A percentile compares a stretch with the other conserved stretches of the same genome.
Evolutionary conservation across 2,797 vertebrate species (phyloP).

Genomic region (Pantherophis alleghaniensis): DNA sequence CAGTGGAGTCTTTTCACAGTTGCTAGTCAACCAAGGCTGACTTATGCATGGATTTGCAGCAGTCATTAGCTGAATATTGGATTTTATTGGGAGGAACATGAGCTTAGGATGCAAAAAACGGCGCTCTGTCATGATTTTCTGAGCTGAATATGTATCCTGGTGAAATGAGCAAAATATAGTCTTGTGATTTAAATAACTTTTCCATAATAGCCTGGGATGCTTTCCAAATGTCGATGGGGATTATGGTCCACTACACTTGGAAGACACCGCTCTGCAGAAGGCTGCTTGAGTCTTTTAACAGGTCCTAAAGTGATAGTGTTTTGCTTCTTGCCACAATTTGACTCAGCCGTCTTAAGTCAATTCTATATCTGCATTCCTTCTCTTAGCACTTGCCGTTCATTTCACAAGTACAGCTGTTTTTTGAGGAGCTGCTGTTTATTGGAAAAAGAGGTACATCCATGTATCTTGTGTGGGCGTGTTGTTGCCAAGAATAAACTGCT

Average conservation of each 20-base stretch:
- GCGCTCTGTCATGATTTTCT: background rate
- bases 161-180: background rate
- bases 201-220: background rate
- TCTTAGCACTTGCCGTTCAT: background rate
- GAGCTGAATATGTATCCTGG: background rate
- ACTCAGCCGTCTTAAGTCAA: fast-evolving
- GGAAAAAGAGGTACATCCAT: background rate
- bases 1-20: background rate
- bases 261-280: background rate
- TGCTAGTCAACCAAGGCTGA: background rate
- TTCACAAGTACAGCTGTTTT: fast-evolving
- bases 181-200: background rate
- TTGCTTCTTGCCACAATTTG: background rate
- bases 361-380: background rate
- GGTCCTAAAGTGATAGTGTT: background rate
- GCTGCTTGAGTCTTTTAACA: background rate
- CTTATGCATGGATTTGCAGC: background rate
- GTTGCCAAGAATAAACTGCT: background rate
- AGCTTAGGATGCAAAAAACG: background rate
- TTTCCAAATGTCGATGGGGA: background rate
- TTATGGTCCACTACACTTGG: background rate
- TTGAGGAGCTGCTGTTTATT: background rate
- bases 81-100: background rate
- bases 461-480: background rate
- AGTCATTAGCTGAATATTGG: background rate